Conservation (phyloP, 2,888 invertebrate genomes). For the Tribolium freemani region DNA sequence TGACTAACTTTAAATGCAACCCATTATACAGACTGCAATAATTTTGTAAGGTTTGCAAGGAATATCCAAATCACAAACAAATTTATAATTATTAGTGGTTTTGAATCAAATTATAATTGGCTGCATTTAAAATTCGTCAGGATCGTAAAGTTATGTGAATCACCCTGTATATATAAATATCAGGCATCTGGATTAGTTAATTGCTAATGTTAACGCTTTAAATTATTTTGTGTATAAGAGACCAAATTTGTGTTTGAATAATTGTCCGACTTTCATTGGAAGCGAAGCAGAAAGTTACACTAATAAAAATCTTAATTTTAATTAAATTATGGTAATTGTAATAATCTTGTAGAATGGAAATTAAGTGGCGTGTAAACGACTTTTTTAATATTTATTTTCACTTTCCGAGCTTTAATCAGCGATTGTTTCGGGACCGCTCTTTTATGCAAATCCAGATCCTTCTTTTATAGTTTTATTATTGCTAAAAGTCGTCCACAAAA, state of each 20-base stretch:
- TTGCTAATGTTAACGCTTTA: slow-evolving; percentile 28
- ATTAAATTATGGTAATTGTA: slow-evolving; percentile 13
- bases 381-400: not conserved
- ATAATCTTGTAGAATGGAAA: not conserved
- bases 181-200: slow-evolving; percentile 16
- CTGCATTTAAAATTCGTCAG: no score
- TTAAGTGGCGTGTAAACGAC: not conserved
- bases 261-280: slow-evolving; percentile 28
- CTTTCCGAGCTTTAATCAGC: not conserved
- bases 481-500: not conserved
- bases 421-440: slow-evolving; percentile 13
- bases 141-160: no score
- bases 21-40: no score
- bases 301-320: not conserved
- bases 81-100: no score
- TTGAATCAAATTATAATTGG: no score
- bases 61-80: no score
- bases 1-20: no score
- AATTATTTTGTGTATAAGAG: not conserved
- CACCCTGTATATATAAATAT: no score
- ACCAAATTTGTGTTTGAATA: not conserved
- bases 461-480: not conserved
- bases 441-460: slow-evolving; percentile 12
- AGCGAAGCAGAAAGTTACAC: slow-evolving; percentile 23
- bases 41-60: no score